Evolutionary conservation across 2,797 vertebrate species (phyloP), one percentile per base, ranked within the genome.

Genomic region (Loriculus beryllinus): DNA sequence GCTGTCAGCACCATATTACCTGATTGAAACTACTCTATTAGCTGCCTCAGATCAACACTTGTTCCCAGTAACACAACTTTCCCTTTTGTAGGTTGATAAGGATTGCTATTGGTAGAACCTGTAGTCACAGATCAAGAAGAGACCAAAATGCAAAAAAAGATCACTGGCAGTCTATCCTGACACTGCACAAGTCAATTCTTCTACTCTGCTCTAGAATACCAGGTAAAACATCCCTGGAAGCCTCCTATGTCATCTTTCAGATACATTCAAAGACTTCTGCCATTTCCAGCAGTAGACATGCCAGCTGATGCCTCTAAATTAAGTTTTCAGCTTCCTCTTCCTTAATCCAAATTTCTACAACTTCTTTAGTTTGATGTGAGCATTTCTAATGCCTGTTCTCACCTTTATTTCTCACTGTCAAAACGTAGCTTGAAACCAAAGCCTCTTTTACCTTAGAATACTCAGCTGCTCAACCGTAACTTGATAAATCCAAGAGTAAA

Each of bases 1-100:
- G 84, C 56, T 94, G 60, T 82, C 68, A 89, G 68, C 72, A 42
- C 60, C 49, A 29, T 4, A 20, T 62, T 71, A 96, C 91, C 91
- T 78, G 95, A 92, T 77, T 68, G 48, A 68, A 89, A 68, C 9
- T 14, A 7, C 64, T 80, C 48, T 29, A 12, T 77, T 14, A 54
- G 63, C 81, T 86, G 63, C 40, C 72, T 79, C 39, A 28, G 20
- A 75, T 10, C 23, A 35, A 67, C 43, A 63, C 40, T 79, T 42
- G 31, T 0, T 82, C 10, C 6, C 14, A 22, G 16, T 7, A 67
- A 49, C 4, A 39, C 54, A 57, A 20, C 6, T 42, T 37, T 20
- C 19, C 39, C 23, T 26, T 68, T 64, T 3, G 2, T 33, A 64
- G 12, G 43, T 31, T 19, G 14, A 33, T 52, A 52, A 33, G 21